Evolutionary conservation across 2,113 vertebrate species (phyloP).

Genomic region (Regulus satrapa): DNA sequence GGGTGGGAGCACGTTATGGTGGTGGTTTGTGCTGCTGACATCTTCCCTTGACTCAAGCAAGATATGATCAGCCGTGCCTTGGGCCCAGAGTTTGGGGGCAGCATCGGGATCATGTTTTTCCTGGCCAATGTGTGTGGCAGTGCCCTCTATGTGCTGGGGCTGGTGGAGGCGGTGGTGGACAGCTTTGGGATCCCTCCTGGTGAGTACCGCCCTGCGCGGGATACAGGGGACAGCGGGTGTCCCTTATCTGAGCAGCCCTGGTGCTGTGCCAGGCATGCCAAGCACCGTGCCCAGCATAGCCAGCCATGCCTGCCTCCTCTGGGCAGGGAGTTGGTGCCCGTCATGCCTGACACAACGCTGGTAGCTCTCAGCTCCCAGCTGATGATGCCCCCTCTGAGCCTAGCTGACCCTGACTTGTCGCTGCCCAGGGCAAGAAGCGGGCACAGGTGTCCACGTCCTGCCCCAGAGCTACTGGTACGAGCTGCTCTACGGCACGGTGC

Average conservation of each 20-base stretch:
- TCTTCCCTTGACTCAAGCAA: constrained; percentile 62
- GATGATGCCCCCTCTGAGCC: accelerated
- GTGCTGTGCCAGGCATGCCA: not conserved
- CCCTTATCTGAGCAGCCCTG: not conserved
- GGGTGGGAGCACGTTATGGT: not conserved
- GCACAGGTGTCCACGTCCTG: constrained; percentile 64
- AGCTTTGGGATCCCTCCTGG: constrained; percentile 80
- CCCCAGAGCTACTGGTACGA: constrained; percentile 87
- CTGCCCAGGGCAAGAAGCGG: not conserved
- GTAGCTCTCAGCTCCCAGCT: not conserved
- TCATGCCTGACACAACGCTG: accelerated
- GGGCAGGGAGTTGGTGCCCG: not conserved
- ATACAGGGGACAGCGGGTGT: not conserved
- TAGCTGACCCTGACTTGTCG: not conserved
- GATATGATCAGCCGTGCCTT: constrained; percentile 93
- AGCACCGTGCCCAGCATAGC: not conserved
- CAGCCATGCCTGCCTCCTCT: not conserved
- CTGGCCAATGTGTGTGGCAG: constrained; percentile 88
- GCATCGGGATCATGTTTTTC: constrained; percentile 92
- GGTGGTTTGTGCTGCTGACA: not conserved
- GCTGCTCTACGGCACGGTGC: constrained; percentile 77
- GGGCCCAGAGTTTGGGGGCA: constrained; percentile 89
- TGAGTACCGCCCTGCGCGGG: not conserved
- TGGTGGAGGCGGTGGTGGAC: constrained; percentile 85
- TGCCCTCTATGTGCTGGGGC: constrained; percentile 84